Base-by-base conservation (phyloP, 2,888 invertebrate genomes). In the Caenorhabditis virilis region DNA sequence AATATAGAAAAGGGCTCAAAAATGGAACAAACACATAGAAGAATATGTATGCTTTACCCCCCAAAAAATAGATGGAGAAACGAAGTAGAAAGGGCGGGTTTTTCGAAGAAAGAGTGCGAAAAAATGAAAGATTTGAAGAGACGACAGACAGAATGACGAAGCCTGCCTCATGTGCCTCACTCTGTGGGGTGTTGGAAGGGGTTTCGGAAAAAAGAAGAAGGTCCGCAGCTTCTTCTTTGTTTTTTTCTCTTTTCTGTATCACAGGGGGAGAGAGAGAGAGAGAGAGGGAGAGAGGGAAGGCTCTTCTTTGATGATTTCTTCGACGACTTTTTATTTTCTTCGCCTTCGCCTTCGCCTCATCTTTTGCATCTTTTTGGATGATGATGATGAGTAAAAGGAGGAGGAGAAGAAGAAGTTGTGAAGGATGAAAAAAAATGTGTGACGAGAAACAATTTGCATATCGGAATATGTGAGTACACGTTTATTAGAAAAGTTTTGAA, bases 181-280 rank as follows among this genome's bases (percentile, higher is more conserved):
- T n/a, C n/a, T n/a, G n/a, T n/a, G n/a, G n/a, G n/a, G 36, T 27
- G 26, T 2, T 26, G 33, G 42, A 47, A 36, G 42, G 22, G 15
- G 26, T 46, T 18, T 9, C 22, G 41, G 3, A 30, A 35, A 22
- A 26, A 25, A 46, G 35, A 35, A 48, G 23, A 33, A 27, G 15
- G n/a, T n/a, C n/a, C n/a, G n/a, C n/a, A n/a, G n/a, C n/a, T n/a
- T n/a, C n/a, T n/a, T n/a, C n/a, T n/a, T n/a, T n/a, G n/a, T n/a
- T n/a, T n/a, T 30, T 30, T 30, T 30, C 13, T 30, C 13, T 30
- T 7, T 30, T 30, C 9, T 7, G 9, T 7, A 30, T 13, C 30
- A 30, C 7, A 52, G 52, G 26, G 52, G 42, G 27, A 52, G 42
- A 52, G 46, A 54, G 46, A 39, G 42, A 39, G 42, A 30, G 43